phyloP scores from a whole-genome alignment of 2,888 invertebrate species.

The Graphium colonna region DNA sequence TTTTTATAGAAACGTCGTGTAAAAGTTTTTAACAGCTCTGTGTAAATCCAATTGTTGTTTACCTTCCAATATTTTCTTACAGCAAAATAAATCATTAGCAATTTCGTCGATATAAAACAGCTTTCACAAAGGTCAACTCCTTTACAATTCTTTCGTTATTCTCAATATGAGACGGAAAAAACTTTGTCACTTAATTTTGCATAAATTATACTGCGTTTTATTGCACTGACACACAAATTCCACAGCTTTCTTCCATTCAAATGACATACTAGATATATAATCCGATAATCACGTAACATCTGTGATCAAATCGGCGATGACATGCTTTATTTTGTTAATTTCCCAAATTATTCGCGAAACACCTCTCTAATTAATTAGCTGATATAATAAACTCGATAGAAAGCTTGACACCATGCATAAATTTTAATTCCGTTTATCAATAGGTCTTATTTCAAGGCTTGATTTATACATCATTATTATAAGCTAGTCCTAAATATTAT shows the following conservation, averaged over 20 bases:
- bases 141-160: slow-evolving; percentile 18
- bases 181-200: slow-evolving; percentile 14
- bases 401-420: background rate
- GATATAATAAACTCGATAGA: no score
- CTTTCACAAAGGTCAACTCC: slow-evolving; percentile 37
- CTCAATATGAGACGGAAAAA: slow-evolving; percentile 21
- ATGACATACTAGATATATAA: slow-evolving; percentile 28
- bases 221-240: slow-evolving; percentile 17
- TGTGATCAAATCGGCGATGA: slow-evolving; percentile 24
- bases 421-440: no score
- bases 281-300: slow-evolving; percentile 35
- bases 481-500: no score
- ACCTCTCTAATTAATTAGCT: no score
- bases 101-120: slow-evolving; percentile 8
- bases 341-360: slow-evolving; percentile 28
- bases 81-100: no score
- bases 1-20: no score
- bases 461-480: no score
- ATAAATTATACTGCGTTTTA: slow-evolving; percentile 29
- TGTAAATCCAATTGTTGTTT: no score
- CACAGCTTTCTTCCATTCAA: slow-evolving; percentile 32
- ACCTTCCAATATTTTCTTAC: no score
- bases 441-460: no score
- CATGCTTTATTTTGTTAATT: slow-evolving; percentile 30
- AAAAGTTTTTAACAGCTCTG: no score